phyloP scores from a whole-genome alignment of 1,140 invertebrate genomes.

The Prorops nasuta region DNA sequence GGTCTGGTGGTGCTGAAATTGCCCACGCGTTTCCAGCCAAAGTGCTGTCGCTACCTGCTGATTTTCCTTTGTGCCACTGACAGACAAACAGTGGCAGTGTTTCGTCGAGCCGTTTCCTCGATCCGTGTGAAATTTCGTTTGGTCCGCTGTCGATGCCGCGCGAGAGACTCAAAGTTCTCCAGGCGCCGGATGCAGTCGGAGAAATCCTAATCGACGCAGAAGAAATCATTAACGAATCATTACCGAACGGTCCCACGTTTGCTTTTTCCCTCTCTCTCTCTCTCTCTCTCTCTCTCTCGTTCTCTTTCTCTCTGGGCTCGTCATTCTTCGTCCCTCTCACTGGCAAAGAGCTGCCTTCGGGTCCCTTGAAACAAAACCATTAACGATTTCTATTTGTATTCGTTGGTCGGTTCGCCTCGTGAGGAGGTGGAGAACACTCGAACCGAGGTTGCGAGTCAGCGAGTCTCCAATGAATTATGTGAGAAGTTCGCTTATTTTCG shows the following conservation, averaged over 20 bases:
- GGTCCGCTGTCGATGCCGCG: constrained; percentile 17
- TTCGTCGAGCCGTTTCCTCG: constrained; percentile 20
- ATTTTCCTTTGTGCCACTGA: constrained; percentile 5
- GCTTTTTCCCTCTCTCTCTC: too few relatives aligned
- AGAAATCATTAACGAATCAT: constrained; percentile 55
- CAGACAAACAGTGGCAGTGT: not conserved
- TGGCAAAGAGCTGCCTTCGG: too few relatives aligned
- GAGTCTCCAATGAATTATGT: constrained; percentile 50
- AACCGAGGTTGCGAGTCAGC: constrained; percentile 4
- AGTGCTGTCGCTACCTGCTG: constrained; percentile 12
- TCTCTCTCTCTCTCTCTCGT: not conserved
- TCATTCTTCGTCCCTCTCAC: too few relatives aligned
- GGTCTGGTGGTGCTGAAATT: too few relatives aligned
- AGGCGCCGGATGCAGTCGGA: not conserved
- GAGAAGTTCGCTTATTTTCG: constrained; percentile 54
- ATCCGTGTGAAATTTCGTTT: constrained; percentile 38
- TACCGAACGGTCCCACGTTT: constrained; percentile 32
- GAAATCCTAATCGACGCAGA: constrained; percentile 10
- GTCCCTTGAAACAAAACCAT: constrained; percentile 51
- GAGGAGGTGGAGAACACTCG: too few relatives aligned
- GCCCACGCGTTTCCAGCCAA: too few relatives aligned
- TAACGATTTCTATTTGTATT: constrained; percentile 57
- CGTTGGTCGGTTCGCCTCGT: constrained; percentile 29
- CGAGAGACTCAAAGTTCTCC: constrained; percentile 17
- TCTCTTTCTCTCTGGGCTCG: not conserved